Evolutionary conservation across 2,113 vertebrate species (phyloP).

Genomic region (Psephotus haematonotus): DNA sequence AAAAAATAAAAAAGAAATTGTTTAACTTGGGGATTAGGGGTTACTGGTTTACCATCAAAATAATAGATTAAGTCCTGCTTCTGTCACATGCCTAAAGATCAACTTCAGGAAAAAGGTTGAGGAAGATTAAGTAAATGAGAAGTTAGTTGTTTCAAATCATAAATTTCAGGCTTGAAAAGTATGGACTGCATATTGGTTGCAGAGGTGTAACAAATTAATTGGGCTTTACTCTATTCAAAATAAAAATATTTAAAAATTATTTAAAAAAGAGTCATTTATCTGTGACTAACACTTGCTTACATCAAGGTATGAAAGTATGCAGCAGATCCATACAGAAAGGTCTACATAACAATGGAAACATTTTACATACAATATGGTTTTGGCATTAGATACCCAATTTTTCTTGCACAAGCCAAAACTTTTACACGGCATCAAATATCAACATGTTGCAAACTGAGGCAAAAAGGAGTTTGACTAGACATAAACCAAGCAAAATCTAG

Average conservation of each 20-base stretch:
- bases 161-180: background rate
- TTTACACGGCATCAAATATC: background rate
- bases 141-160: background rate
- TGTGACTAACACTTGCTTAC: background rate
- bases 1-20: too few species aligned
- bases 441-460: background rate
- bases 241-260: background rate
- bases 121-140: background rate
- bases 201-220: background rate
- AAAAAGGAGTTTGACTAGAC: background rate
- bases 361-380: background rate
- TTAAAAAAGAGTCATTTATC: background rate
- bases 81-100: background rate
- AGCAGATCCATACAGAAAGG: background rate
- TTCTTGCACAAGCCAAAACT: background rate
- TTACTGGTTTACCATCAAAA: background rate
- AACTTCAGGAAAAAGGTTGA: background rate
- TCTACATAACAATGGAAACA: background rate
- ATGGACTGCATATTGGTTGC: background rate
- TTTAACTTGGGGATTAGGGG: background rate
- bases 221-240: background rate
- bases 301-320: background rate
- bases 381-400: background rate
- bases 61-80: background rate
- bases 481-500: background rate